Evolutionary conservation across 2,888 invertebrate species (phyloP).

Genomic region (Nomada ruficornis): DNA sequence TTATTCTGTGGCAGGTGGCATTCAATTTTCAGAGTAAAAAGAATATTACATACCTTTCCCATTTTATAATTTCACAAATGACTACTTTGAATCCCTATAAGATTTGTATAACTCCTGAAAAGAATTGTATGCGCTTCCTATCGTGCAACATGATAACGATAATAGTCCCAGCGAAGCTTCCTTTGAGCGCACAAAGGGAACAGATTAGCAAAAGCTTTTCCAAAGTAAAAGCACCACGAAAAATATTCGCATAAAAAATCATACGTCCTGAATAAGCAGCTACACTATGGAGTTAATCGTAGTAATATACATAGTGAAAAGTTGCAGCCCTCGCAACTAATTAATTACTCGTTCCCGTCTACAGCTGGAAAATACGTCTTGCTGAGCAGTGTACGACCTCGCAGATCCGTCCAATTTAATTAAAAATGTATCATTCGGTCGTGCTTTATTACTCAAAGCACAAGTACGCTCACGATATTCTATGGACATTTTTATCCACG

Average conservation of each 20-base stretch:
- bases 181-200: not conserved
- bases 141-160: not conserved
- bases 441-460: constrained; percentile 5
- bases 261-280: not conserved
- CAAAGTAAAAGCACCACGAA: not conserved
- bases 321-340: constrained; percentile 11
- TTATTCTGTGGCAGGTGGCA: too few relatives aligned
- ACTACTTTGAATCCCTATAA: too few relatives aligned
- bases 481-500: not conserved
- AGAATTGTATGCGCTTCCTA: not conserved
- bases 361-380: constrained; percentile 8
- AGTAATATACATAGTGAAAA: constrained; percentile 16
- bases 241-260: constrained; percentile 4
- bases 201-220: not conserved
- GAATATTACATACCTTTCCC: too few relatives aligned
- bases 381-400: not conserved
- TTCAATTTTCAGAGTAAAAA: too few relatives aligned
- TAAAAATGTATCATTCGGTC: constrained; percentile 13
- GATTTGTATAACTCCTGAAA: not conserved
- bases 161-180: not conserved
- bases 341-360: constrained; percentile 28
- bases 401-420: constrained; percentile 28
- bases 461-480: not conserved
- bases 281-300: constrained; percentile 12
- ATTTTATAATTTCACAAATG: too few relatives aligned